Evolutionary conservation across 2,113 vertebrate species (phyloP).

Genomic region (Python bivittatus): DNA sequence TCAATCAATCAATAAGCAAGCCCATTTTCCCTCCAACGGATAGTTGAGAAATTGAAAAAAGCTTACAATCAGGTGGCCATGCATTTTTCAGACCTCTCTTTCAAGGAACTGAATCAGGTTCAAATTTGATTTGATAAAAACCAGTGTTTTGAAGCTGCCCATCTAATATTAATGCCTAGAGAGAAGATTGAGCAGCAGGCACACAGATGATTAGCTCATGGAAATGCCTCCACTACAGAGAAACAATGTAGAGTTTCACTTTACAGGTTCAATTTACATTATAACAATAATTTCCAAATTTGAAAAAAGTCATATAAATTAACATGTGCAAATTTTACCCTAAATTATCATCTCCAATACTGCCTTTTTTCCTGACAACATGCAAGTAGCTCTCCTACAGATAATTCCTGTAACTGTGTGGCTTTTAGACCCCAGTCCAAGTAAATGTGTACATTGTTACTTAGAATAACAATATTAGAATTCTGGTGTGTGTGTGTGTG

Average conservation of each 20-base stretch:
- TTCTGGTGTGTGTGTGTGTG: neutral
- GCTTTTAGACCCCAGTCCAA: neutral
- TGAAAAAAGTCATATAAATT: neutral
- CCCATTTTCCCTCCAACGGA: neutral
- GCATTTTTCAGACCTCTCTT: neutral
- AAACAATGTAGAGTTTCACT: neutral
- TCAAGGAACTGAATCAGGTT: neutral
- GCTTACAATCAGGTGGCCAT: neutral
- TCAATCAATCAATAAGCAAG: too few species aligned
- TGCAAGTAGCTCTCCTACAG: neutral
- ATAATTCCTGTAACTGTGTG: neutral
- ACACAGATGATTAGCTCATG: neutral
- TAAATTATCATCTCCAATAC: neutral
- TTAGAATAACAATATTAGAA: neutral
- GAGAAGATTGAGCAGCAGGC: neutral
- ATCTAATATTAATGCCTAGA: neutral
- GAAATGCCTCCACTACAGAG: neutral
- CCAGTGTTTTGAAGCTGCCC: neutral
- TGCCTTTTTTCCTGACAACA: neutral
- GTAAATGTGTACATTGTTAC: neutral
- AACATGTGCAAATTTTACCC: neutral
- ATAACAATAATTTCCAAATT: neutral
- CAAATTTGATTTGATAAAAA: neutral
- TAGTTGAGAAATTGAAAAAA: neutral
- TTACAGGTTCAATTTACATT: neutral